Base-by-base conservation (phyloP, 1,140 invertebrate genomes). In the Chironomus striatipennis region DNA sequence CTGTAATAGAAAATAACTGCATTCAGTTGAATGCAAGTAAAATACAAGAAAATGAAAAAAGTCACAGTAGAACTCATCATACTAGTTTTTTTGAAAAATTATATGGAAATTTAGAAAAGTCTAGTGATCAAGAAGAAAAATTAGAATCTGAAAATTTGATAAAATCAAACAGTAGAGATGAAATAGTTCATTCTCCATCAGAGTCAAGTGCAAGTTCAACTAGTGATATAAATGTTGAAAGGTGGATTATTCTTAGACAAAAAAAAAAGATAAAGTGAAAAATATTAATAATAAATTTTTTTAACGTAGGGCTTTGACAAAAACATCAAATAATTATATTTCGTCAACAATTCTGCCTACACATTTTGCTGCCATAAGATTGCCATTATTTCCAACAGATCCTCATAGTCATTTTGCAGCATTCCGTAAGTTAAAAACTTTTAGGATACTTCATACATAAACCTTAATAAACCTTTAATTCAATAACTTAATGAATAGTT, bases 41-140 rank as follows among this genome's bases (percentile, higher is more conserved):
- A 47, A 47, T 12, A 12, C 47, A 57, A 17, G 18, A 70, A 12
- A 70, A 12, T 70, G 65, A 21, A 20, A 70, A 70, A 21, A 10
- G n/a, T 18, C 65, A 70, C 7, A 70, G 18, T 70, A 17, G 65
- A 70, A 70, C 65, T 18, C 65, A n/a, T 18, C 65, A 70, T 20
- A 70, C 65, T 6, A 18, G 65, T 8, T 70, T 70, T 10, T 70
- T 70, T 70, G 18, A 70, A 17, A 70, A 70, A 20, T 6, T 70
- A 5, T 70, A 70, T 70, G 65, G 65, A 70, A 70, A 70, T 70
- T 70, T 70, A 21, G 65, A 70, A 70, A 70, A 70, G 7, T 57
- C 47, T 12, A n/a, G n/a, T 21, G 65, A 70, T 70, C 4, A 20
- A 1, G n/a, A 20, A 7, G 18, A 18, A 70, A 18, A 18, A 70